Percentiles rank a stretch among this genome's conserved stretches.
Evolutionary conservation across 1,140 invertebrate genomes (phyloP).

Genomic region (Coenobita brevimanus): DNA sequence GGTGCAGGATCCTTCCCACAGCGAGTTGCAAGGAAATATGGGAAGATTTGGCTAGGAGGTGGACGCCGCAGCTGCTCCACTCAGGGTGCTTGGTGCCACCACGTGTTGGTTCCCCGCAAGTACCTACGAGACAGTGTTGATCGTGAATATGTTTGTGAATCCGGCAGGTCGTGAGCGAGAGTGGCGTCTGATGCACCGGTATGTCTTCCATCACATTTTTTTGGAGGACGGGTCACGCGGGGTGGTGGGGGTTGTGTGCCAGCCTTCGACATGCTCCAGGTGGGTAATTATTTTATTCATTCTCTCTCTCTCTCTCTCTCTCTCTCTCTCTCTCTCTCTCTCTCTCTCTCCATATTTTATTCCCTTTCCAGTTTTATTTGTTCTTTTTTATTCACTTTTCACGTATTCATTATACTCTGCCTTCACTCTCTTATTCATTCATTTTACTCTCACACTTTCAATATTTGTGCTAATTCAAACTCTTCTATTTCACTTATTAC

Average conservation of each 20-base stretch:
- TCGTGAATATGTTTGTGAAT: neutral
- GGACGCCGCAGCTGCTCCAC: no score
- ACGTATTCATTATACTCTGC: no score
- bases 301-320: no score
- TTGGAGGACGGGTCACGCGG: constrained; percentile 35
- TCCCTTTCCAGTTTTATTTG: neutral
- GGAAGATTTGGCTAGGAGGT: no score
- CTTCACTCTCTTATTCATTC: no score
- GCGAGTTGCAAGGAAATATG: no score
- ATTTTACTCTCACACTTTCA: neutral
- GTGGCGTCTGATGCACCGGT: constrained; percentile 51
- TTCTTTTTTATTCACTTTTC: no score
- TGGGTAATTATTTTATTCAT: no score
- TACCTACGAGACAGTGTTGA: no score
- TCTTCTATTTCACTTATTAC: neutral
- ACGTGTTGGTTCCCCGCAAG: no score
- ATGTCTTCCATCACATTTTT: constrained; percentile 45
- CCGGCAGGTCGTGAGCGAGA: constrained; percentile 6
- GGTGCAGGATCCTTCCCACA: no score
- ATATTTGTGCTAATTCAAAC: neutral
- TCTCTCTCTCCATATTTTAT: neutral
- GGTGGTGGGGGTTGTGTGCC: constrained; percentile 44
- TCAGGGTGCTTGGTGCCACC: no score
- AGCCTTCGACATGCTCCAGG: constrained; percentile 48
- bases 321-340: constrained; percentile 1